These are phyloP conservation scores for Eptesicus fuscus DNA, from an alignment of 2,113 vertebrate genomes.

Conservation along the genomic window DNA sequence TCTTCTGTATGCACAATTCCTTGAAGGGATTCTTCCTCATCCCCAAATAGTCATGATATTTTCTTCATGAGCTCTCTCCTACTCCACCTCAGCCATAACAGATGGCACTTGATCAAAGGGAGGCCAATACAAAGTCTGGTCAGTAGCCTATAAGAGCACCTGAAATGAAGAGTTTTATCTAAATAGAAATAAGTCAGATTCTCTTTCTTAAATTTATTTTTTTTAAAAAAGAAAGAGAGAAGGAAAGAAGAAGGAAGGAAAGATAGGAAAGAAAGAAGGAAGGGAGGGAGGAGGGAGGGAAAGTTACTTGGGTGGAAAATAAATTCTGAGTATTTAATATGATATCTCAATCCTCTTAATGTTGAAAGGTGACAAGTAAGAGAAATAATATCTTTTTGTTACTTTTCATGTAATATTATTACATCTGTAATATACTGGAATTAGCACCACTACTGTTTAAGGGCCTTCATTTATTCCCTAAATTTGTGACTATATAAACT, in stretches of 20 bases:
- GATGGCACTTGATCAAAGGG: background rate
- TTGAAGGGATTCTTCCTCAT: background rate
- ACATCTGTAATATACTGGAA: background rate
- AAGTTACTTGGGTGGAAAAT: background rate
- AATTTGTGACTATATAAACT: background rate
- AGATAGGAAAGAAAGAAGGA: too few species aligned
- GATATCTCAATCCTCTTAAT: background rate
- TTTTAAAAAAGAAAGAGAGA: background rate
- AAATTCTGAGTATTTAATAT: background rate
- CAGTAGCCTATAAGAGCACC: background rate
- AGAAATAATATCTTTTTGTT: background rate
- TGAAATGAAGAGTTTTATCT: background rate
- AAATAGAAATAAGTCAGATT: background rate
- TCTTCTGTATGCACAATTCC: background rate
- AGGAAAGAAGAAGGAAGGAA: background rate
- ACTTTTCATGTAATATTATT: background rate
- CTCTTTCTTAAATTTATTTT: background rate
- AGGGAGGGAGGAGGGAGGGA: background rate
- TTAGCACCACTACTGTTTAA: background rate
- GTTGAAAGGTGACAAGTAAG: conserved; percentile 1
- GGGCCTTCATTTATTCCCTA: background rate
- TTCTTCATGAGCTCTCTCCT: background rate
- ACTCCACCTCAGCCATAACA: background rate
- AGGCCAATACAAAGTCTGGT: background rate
- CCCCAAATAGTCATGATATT: background rate